Evolutionary conservation across 2,888 invertebrate genomes (phyloP).

Genomic region (Mongoloraphidia duomilia): DNA sequence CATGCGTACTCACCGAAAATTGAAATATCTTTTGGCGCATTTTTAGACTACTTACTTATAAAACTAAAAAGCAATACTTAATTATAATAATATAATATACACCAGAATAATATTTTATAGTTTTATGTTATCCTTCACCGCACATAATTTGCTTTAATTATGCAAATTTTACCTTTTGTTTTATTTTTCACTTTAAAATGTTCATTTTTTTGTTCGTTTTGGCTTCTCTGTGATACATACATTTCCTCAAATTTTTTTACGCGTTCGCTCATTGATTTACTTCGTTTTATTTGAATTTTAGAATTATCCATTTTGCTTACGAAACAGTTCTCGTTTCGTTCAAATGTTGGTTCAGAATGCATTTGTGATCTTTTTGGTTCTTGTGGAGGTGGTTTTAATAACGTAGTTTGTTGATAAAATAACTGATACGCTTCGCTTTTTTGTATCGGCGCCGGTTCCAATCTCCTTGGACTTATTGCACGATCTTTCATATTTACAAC

Average conservation of each 20-base stretch:
- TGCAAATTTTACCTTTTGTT: too few relatives aligned
- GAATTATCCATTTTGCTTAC: conserved; percentile 1
- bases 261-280: conserved; percentile 1
- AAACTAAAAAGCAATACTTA: too few relatives aligned
- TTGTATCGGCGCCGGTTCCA: conserved; percentile 12
- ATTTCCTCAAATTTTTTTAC: conserved; percentile 3
- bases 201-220: not conserved
- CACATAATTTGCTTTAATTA: too few relatives aligned
- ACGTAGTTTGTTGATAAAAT: conserved; percentile 5
- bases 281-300: conserved; percentile 1
- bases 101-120: too few relatives aligned
- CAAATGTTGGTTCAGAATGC: not conserved
- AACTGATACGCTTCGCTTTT: conserved; percentile 12
- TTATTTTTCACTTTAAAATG: not conserved
- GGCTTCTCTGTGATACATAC: not conserved
- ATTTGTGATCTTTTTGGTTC: not conserved
- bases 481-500: conserved; percentile 12
- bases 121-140: too few relatives aligned
- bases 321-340: conserved; percentile 1
- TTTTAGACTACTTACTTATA: too few relatives aligned
- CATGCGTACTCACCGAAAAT: too few relatives aligned
- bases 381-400: conserved; percentile 10
- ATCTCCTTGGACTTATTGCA: conserved; percentile 11
- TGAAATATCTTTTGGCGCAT: too few relatives aligned
- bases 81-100: too few relatives aligned